These are phyloP conservation scores for Xiphias gladius DNA, from an alignment of 2,113 vertebrate genomes.

Conservation along the genomic window DNA sequence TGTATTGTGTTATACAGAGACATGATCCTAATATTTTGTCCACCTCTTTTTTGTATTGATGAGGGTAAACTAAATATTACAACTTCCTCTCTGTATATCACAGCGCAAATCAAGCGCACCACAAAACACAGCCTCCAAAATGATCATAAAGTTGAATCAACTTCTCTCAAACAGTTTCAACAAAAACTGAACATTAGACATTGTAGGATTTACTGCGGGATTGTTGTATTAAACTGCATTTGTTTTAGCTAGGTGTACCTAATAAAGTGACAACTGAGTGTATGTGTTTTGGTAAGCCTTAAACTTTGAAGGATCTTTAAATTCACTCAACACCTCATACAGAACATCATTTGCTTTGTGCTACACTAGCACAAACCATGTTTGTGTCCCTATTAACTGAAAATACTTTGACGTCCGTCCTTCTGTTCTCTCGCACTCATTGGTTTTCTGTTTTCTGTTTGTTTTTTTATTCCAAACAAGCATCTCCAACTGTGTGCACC, in stretches of 20 bases:
- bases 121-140: neutral
- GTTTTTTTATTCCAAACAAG: constrained; percentile 46
- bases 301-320: neutral
- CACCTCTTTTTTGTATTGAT: neutral
- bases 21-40: neutral
- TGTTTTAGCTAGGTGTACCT: neutral
- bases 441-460: constrained; percentile 46
- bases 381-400: constrained; percentile 11
- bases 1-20: neutral
- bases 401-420: constrained; percentile 26
- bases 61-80: neutral
- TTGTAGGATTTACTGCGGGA: neutral
- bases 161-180: no score
- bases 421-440: constrained; percentile 7
- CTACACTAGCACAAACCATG: neutral
- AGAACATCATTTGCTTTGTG: neutral
- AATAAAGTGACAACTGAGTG: neutral
- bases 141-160: constrained; percentile 17
- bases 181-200: no score
- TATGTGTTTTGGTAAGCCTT: neutral
- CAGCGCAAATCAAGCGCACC: neutral
- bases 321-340: neutral
- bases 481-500: constrained; percentile 14
- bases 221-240: neutral
- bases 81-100: neutral